Evolutionary conservation across 2,113 vertebrate species (phyloP).

Genomic region (Elaphurus davidianus): DNA sequence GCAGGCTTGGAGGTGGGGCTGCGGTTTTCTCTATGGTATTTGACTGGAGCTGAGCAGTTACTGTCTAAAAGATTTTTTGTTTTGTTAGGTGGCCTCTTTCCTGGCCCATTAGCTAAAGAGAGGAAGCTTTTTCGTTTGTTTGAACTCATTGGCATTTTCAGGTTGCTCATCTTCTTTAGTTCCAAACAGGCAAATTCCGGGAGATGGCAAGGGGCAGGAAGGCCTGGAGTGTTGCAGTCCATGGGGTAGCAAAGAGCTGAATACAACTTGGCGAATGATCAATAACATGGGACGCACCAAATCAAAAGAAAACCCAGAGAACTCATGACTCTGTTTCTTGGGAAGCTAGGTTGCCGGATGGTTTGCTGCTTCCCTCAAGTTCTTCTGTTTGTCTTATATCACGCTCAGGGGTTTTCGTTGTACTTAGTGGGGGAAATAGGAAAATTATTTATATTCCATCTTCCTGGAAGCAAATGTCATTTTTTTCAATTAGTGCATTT

Average conservation of each 20-base stretch:
- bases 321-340: neutral
- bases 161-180: neutral
- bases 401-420: neutral
- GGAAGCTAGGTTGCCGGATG: neutral
- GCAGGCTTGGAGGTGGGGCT: neutral
- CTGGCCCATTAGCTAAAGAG: neutral
- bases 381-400: neutral
- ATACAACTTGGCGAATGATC: neutral
- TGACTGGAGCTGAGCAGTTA: neutral
- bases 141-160: neutral
- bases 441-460: neutral
- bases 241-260: neutral
- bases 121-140: neutral
- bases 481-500: neutral
- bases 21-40: neutral
- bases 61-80: neutral
- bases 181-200: neutral
- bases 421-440: neutral
- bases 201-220: neutral
- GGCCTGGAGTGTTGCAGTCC: neutral
- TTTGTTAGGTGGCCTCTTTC: neutral
- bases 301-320: neutral
- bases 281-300: neutral
- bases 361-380: neutral
- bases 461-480: neutral